Conservation (phyloP, 2,888 invertebrate species). For the Hirtodrosophila trivittata region DNA sequence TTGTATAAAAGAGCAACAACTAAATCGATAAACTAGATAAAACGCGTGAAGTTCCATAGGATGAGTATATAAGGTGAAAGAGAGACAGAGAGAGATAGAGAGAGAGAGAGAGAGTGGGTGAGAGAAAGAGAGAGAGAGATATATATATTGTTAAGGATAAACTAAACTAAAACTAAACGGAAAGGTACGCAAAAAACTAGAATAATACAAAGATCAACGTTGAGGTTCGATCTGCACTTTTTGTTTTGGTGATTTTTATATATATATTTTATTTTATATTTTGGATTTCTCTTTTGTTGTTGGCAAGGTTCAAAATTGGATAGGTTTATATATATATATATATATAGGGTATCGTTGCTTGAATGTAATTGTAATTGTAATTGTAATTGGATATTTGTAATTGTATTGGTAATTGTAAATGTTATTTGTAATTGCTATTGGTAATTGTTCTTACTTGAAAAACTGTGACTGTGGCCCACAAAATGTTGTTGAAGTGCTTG, state of each 20-base stretch:
- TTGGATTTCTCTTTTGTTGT: conserved; percentile 18
- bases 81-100: background rate
- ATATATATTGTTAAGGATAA: conserved; percentile 19
- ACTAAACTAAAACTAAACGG: conserved; percentile 52
- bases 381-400: conserved; percentile 8
- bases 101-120: background rate
- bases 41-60: too few species aligned
- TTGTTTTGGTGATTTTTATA: conserved; percentile 8
- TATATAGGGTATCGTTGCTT: too few species aligned
- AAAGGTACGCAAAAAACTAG: conserved; percentile 43
- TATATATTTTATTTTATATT: conserved; percentile 35
- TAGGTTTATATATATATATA: too few species aligned
- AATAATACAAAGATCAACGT: conserved; percentile 15
- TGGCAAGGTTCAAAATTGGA: conserved; percentile 22
- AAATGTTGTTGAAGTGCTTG: conserved; percentile 99
- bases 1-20: too few species aligned
- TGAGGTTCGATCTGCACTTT: conserved; percentile 35
- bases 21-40: too few species aligned
- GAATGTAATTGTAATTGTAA: conserved; percentile 1
- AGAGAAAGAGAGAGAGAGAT: background rate
- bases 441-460: conserved; percentile 92
- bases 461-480: conserved; percentile 98
- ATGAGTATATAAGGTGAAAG: conserved; percentile 2
- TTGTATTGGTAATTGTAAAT: conserved; percentile 11
- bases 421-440: conserved; percentile 29